Evolutionary conservation across 2,888 invertebrate species (phyloP), one percentile per base, ranked within the genome.

Genomic region (Magallana nippona): DNA sequence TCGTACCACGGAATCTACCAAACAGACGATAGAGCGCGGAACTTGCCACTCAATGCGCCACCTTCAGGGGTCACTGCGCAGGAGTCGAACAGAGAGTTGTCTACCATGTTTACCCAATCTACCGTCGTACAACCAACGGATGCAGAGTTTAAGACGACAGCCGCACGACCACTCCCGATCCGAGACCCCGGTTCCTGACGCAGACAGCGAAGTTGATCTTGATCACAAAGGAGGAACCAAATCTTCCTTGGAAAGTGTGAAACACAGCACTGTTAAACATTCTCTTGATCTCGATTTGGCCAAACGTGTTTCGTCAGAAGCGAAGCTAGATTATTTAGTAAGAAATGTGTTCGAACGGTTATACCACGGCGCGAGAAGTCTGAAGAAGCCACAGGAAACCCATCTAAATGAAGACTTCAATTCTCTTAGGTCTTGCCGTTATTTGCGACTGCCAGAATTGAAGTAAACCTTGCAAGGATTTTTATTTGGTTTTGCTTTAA

Each of bases 261-360:
- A 71, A 71, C 71, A 71, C 22, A 17, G 27, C 27, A 71, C 10
- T 27, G 32, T 32, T 15, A 71, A 71, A 27, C 22, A 13, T 27
- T 27, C 71, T 71, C 71, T 71, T 71, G 71, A 71, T 71, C 71
- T 71, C 13, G 71, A 71, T 71, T 71, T 71, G 71, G 32, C 71
- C 19, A 71, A 82, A 55, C 82, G 71, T 56, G 56, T 82, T 27
- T 60, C 32, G 15, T 82, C 82, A 5, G 71, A 82, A 17, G 82
- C 77, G 22, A 82, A 63, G 22, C 19, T 62, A 55, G 71, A 71
- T 55, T 82, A 82, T 55, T 17, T 82, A n/a, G 44, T 82, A 15
- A 63, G 82, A 55, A 82, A 82, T 55, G 82, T 82, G 55, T 82
- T 82, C 56, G 82, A 82, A 63, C 44, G 82, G 19, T 27, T 82